Evolutionary conservation across 2,113 vertebrate species (phyloP), one percentile per base, ranked within the genome.

Genomic region (Motacilla alba): DNA sequence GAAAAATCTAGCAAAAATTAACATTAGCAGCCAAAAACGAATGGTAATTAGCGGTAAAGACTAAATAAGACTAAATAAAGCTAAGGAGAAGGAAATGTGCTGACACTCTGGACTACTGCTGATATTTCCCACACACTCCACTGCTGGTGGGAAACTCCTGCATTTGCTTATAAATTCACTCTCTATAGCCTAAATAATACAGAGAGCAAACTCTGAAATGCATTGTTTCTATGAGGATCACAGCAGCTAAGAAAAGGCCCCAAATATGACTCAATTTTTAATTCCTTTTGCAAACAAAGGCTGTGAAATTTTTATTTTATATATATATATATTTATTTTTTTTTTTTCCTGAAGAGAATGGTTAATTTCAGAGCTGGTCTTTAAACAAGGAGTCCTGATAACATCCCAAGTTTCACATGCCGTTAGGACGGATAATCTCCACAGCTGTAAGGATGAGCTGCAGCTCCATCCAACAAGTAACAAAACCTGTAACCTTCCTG

Each of bases 41-140:
- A 52, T 87, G 72, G 10, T 49, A 84, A 82, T 79, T 89, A 76
- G 41, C 46, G 10, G 20, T 13, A 62, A 93, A 91, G 80, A 37
- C 74, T 94, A 96, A 96, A 89, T 91, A 93, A 91, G 80, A 37
- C 74, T 94, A 96, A 96, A 89, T 91, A 94, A 83, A 87, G 35
- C 50, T 31, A 21, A 85, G 37, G 64, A 91, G 60, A 82, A 90
- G 74, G 41, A 87, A 90, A 90, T 43, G 28, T 60, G 23, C n/a
- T 91, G 85, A 62, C 22, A 41, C 44, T 75, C 60, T 79, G 56
- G 49, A 41, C 37, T n/a, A 35, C 13, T 63, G 28, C 24, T 93
- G 16, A 47, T 93, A 58, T 87, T 82, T 93, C 62, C 27, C 85
- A 89, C 37, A 78, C 66, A 41, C 26, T 55, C 35, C 41, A 30